Evolutionary conservation across 2,797 vertebrate genomes (phyloP).

Genomic region (Tamandua tetradactyla): DNA sequence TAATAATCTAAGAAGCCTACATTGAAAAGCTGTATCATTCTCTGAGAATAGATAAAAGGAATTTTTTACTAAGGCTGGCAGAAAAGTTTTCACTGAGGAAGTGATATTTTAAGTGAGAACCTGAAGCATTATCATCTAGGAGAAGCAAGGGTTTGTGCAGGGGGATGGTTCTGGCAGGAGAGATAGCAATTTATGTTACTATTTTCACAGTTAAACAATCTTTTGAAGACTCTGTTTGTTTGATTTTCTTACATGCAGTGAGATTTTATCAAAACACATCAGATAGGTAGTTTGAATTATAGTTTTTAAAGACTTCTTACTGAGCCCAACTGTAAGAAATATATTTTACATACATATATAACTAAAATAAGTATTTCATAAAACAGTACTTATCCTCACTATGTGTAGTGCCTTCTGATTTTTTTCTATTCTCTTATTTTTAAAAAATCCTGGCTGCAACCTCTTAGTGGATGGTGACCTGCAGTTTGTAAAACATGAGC

Average conservation of each 20-base stretch:
- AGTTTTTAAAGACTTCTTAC: not conserved
- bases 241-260: not conserved
- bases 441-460: not conserved
- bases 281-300: not conserved
- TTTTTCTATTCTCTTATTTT: not conserved
- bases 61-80: not conserved
- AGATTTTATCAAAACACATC: not conserved
- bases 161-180: not conserved
- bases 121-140: not conserved
- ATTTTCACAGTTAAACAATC: not conserved
- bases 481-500: not conserved
- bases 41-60: not conserved
- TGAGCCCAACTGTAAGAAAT: not conserved
- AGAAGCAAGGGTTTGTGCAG: not conserved
- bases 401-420: not conserved
- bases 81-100: not conserved
- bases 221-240: not conserved
- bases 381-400: not conserved
- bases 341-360: not conserved
- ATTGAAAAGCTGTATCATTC: not conserved
- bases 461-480: not conserved
- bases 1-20: not conserved
- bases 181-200: conserved; percentile 15
- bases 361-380: not conserved
- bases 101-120: not conserved